Evolutionary conservation across 1,140 invertebrate genomes (phyloP), one percentile per base, ranked within the genome.

Genomic region (Holotrichia oblita): DNA sequence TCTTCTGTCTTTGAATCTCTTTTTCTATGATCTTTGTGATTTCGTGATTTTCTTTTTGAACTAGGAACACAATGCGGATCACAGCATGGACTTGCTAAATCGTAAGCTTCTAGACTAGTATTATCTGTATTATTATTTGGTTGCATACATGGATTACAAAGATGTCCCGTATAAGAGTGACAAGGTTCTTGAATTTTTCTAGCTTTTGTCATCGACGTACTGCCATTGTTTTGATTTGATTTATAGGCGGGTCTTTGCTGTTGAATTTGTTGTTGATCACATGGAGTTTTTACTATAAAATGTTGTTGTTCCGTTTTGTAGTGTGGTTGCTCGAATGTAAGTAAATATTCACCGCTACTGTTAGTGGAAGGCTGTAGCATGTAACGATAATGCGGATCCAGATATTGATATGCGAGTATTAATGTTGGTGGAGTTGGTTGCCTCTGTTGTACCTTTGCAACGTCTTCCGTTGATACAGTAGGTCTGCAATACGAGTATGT

Each of bases 31-130:
- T 92, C 90, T 84, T 92, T 92, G 81, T 92, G 91, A 80, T 90
- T 88, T 76, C 91, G 86, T 40, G 89, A 87, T 48, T 93, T 89
- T 41, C 94, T 89, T 78, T 90, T 88, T n/a, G 92, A 86, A 61
- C 91, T 92, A 22, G 94, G 94, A 20, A 96, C 94, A 82, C 94
- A 96, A 81, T 94, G 93, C 0, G 93, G 93, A 85, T 94, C 93
- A 85, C 94, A 96, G 82, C 94, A 96, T 0, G 94, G 93, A 87
- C 93, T 95, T 1, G 94, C 94, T 14, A 95, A 85, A 83, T 95
- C 94, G 79, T 96, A 96, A 7, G 94, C 94, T 84, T 95, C 94
- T 41, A 95, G 86, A 82, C 93, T 95, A 12, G 91, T 92, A 77
- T 91, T 93, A 78, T 95, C 94, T 42, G 86, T 89, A 84, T 90